phyloP scores from a whole-genome alignment of 2,888 invertebrate species.

The Caenorhabditis sinica region DNA sequence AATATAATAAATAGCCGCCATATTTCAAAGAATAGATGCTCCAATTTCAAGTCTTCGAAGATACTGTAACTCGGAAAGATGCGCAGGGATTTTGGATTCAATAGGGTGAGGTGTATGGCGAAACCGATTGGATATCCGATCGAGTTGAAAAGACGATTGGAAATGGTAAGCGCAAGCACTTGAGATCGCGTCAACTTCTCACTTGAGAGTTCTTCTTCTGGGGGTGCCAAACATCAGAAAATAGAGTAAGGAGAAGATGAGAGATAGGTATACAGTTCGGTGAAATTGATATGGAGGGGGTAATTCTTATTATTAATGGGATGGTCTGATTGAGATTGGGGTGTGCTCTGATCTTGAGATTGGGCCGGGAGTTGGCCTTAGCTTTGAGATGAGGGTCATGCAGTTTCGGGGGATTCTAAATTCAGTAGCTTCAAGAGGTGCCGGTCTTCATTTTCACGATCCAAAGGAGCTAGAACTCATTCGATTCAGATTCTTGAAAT shows the following conservation, averaged over 20 bases:
- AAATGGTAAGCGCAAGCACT: conserved; percentile 37
- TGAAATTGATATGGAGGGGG: not conserved
- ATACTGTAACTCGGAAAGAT: conserved; percentile 51
- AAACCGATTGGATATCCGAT: conserved; percentile 50
- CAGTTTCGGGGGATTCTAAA: too few relatives aligned
- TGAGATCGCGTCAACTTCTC: conserved; percentile 66
- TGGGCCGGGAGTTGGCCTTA: not conserved
- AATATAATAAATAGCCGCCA: conserved; percentile 2
- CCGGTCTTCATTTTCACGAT: too few relatives aligned
- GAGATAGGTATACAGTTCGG: conserved; percentile 37
- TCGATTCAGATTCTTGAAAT: too few relatives aligned
- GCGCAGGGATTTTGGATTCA: conserved; percentile 16
- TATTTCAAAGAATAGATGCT: conserved; percentile 38
- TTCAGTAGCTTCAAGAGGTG: too few relatives aligned
- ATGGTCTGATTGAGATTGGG: not conserved
- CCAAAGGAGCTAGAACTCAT: too few relatives aligned
- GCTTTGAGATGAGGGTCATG: too few relatives aligned
- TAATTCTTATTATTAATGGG: conserved; percentile 11
- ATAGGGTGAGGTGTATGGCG: too few relatives aligned
- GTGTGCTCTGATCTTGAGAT: conserved; percentile 11
- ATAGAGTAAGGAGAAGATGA: not conserved
- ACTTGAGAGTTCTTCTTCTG: conserved; percentile 59
- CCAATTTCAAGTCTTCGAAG: conserved; percentile 1
- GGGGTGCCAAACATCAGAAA: conserved; percentile 54
- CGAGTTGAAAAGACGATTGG: conserved; percentile 11